Conservation (phyloP, 2,113 vertebrate genomes). For the Vulpes lagopus region DNA sequence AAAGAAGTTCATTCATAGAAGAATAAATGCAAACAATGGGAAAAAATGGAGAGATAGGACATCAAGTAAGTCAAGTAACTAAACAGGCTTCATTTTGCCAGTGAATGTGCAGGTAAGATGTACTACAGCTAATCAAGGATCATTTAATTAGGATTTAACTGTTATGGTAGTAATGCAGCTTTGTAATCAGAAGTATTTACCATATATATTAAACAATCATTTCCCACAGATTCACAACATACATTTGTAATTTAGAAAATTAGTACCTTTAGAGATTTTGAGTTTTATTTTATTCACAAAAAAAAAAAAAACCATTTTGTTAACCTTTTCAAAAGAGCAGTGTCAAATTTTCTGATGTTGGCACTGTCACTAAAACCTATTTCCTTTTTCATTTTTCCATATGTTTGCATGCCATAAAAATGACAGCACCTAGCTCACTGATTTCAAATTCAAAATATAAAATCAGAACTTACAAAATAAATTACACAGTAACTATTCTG, state of each 20-base stretch:
- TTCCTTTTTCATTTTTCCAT: neutral
- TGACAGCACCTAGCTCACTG: neutral
- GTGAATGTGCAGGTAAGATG: neutral
- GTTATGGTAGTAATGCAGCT: neutral
- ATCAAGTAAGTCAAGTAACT: neutral
- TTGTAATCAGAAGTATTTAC: slow-evolving; percentile 25
- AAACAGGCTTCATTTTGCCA: neutral
- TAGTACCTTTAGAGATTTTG: neutral
- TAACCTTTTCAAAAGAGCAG: neutral
- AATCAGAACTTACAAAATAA: neutral
- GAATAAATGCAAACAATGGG: slow-evolving; percentile 3
- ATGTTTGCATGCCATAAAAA: neutral
- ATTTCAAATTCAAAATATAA: slow-evolving; percentile 10
- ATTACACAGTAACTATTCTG: neutral
- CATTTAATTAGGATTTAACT: neutral
- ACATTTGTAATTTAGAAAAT: slow-evolving; percentile 6
- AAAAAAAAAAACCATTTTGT: neutral
- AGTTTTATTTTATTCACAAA: neutral
- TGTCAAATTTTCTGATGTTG: neutral
- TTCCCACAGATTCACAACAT: neutral
- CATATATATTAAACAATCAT: neutral
- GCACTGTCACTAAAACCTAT: neutral
- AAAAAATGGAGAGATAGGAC: neutral
- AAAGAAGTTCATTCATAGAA: neutral
- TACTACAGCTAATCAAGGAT: neutral